Conservation (phyloP, 2,113 vertebrate genomes). For the Ursus arctos region DNA sequence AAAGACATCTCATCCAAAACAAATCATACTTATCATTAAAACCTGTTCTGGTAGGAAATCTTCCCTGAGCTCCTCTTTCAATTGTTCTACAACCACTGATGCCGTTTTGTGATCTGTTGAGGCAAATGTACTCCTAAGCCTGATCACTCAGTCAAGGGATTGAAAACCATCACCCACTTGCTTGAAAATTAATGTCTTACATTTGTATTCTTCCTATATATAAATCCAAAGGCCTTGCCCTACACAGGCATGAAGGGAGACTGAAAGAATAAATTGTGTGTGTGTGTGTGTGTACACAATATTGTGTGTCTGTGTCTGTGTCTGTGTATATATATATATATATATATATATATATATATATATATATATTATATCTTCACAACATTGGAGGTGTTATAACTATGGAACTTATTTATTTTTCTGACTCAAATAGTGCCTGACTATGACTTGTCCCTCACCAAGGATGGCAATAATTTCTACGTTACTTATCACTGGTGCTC, state of each 20-base stretch:
- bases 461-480: neutral
- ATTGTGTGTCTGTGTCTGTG: neutral
- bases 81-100: neutral
- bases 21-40: neutral
- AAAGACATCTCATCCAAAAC: neutral
- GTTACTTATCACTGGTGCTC: neutral
- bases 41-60: neutral
- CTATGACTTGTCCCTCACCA: neutral
- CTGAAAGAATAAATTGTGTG: neutral
- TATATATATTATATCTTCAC: neutral
- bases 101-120: neutral
- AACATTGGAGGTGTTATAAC: neutral
- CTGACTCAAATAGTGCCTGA: conserved; percentile 2
- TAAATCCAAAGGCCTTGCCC: neutral
- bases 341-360: too few relatives aligned
- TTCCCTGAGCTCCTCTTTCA: neutral
- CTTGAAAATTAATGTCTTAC: neutral
- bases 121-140: neutral
- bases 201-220: conserved; percentile 2
- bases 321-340: too few relatives aligned
- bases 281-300: neutral
- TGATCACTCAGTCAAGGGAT: neutral
- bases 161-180: neutral
- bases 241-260: neutral
- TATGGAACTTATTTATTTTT: neutral